Evolutionary conservation across 1,140 invertebrate species (phyloP).

Genomic region (Philopotamus ludificatus): DNA sequence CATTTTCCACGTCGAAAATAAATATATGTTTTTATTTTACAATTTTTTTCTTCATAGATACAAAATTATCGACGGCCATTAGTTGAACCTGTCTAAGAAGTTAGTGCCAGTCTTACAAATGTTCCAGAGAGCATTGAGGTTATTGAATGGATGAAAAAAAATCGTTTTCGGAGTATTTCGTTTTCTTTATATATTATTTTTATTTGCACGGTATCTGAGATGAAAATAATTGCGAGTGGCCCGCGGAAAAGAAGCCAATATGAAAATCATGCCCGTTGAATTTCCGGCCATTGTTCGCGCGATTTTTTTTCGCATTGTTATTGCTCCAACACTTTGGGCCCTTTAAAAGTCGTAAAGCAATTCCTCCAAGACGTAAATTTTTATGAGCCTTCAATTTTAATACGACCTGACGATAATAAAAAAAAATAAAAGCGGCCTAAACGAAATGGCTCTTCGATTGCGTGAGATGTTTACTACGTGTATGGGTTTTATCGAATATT

Average conservation of each 20-base stretch:
- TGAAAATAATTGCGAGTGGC: background rate
- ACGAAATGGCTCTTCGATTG: background rate
- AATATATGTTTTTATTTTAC: too few species aligned
- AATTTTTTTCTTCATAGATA: too few species aligned
- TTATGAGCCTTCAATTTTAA: constrained; percentile 23
- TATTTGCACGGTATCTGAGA: background rate
- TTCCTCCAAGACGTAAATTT: constrained; percentile 19
- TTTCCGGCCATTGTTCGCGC: background rate
- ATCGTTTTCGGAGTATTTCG: background rate
- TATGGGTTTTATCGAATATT: background rate
- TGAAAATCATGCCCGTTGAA: background rate
- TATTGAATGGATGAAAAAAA: too few species aligned
- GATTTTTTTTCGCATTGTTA: background rate
- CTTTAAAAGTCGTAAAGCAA: constrained; percentile 16
- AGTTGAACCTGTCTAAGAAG: too few species aligned
- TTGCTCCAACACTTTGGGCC: background rate
- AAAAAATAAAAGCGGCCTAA: constrained; percentile 11
- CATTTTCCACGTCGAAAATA: too few species aligned
- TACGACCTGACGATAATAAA: constrained; percentile 10
- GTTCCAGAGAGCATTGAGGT: too few species aligned
- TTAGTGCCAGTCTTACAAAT: too few species aligned
- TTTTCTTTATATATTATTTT: background rate
- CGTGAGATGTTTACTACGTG: background rate
- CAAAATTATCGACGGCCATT: too few species aligned
- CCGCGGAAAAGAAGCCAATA: background rate